Evolutionary conservation across 35 echinoderm and acorn worm species (phyloP).

Genomic region (Ophioderma brevispina): DNA sequence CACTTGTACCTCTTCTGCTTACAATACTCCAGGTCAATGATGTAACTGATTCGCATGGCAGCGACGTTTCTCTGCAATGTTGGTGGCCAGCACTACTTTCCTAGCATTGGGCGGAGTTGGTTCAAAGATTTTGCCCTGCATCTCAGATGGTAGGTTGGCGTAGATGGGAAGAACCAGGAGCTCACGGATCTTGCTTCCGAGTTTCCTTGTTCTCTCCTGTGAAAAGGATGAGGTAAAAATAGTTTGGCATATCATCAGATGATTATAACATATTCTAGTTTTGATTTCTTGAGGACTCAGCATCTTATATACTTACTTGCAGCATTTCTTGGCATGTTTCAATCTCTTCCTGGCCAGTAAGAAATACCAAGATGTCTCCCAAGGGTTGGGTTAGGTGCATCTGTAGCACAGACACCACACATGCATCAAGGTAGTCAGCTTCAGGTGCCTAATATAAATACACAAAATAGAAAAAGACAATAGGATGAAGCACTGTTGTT

Average conservation of each 20-base stretch:
- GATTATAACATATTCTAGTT: background rate
- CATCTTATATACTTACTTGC: conserved; percentile 49
- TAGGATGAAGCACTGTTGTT: no score
- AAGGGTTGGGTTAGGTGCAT: conserved; percentile 82
- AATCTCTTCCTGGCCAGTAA: conserved; percentile 97
- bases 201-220: conserved; percentile 87
- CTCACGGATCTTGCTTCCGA: conserved; percentile 84
- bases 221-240: background rate
- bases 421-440: conserved; percentile 91
- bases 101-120: conserved; percentile 84
- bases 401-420: conserved; percentile 91
- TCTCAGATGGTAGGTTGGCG: conserved; percentile 89
- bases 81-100: conserved; percentile 92
- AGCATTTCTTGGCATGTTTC: conserved; percentile 92
- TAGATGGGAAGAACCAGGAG: conserved; percentile 95
- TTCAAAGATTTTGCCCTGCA: conserved; percentile 96
- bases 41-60: conserved; percentile 93
- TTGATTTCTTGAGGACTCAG: background rate
- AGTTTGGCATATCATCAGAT: background rate
- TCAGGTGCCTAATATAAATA: conserved; percentile 71
- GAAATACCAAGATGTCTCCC: conserved; percentile 80
- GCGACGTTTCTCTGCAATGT: conserved; percentile 95
- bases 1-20: conserved; percentile 99
- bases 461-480: background rate
- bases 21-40: conserved; percentile 91